These are phyloP conservation scores for Margarornis squamiger DNA, from an alignment of 2,797 vertebrate species.

Conservation along the genomic window DNA sequence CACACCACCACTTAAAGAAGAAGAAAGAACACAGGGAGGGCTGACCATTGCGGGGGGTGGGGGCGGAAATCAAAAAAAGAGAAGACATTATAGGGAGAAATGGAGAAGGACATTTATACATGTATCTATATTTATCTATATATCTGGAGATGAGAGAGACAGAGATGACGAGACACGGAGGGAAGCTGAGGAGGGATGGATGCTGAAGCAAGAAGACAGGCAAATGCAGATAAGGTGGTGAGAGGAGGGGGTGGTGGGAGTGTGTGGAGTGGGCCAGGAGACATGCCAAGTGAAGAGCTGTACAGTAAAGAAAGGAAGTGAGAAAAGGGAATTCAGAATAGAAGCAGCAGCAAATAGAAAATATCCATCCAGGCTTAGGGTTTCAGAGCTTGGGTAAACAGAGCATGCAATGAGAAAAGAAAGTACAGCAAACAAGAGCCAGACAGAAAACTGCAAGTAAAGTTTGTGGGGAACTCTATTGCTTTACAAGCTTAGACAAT, in stretches of 20 bases:
- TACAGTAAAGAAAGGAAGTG: background rate
- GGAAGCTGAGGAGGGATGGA: background rate
- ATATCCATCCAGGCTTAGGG: background rate
- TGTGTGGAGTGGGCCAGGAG: background rate
- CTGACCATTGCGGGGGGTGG: background rate
- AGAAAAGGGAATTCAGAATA: background rate
- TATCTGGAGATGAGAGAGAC: background rate
- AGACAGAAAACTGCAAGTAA: background rate
- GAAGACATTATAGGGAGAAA: background rate
- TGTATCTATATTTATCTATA: background rate
- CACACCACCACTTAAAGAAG: background rate
- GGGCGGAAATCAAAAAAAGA: too few relatives aligned
- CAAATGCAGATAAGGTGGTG: background rate
- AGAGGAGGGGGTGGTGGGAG: background rate
- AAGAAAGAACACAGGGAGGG: background rate
- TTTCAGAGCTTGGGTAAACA: background rate
- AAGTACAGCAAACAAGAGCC: background rate
- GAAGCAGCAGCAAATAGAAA: conserved; percentile 2
- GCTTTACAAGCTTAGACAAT: background rate
- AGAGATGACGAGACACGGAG: background rate
- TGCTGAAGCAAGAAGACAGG: background rate
- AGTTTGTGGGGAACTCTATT: background rate
- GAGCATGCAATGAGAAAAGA: background rate
- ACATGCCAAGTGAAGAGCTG: background rate
- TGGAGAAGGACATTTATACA: background rate